phyloP scores from a whole-genome alignment of 2,797 vertebrate species.

The Sardinella longiceps region DNA sequence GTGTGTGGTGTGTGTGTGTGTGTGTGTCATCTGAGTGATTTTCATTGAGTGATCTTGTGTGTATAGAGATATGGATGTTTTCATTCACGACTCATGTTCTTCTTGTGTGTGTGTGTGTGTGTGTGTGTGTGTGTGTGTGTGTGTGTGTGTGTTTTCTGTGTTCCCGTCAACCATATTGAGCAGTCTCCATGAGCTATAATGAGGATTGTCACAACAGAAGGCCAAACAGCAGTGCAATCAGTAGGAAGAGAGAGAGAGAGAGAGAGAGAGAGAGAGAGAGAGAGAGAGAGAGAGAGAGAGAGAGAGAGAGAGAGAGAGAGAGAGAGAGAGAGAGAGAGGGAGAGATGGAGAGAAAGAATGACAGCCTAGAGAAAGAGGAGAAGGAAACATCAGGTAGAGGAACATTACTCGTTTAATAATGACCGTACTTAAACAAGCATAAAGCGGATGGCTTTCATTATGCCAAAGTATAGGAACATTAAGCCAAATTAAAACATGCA shows the following conservation, averaged over 20 bases:
- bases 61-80: background rate
- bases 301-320: background rate
- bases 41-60: background rate
- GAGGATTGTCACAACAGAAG: conserved; percentile 56
- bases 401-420: background rate
- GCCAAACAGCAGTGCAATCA: conserved; percentile 43
- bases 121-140: conserved; percentile 8
- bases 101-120: conserved; percentile 30
- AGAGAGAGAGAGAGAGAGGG: background rate
- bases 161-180: conserved; percentile 48
- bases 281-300: background rate
- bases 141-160: conserved; percentile 36
- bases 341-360: background rate
- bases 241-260: conserved; percentile 32
- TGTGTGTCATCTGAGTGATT: background rate
- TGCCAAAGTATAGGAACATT: background rate
- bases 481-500: background rate
- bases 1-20: background rate
- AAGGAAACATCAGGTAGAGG: background rate
- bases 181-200: conserved; percentile 53
- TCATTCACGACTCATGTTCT: conserved; percentile 3
- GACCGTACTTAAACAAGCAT: conserved; percentile 9
- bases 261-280: conserved; percentile 10
- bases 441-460: background rate
- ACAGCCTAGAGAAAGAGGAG: background rate